Evolutionary conservation across 2,113 vertebrate genomes (phyloP).

Genomic region (Patagioenas fasciata): DNA sequence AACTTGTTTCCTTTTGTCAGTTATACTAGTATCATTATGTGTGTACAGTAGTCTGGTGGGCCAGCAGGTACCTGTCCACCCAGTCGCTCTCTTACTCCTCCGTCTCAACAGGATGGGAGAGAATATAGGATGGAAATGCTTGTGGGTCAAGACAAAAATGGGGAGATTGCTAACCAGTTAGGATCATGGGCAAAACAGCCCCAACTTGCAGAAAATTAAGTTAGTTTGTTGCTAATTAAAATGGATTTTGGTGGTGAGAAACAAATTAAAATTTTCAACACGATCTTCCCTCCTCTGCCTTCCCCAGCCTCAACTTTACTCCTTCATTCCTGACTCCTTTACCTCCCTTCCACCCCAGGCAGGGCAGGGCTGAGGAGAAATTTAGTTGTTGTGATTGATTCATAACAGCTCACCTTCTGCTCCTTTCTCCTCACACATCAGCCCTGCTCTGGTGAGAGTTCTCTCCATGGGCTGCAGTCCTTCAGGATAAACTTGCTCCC

Average conservation of each 20-base stretch:
- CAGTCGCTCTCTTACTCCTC: neutral
- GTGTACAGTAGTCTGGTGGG: neutral
- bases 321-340: neutral
- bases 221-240: neutral
- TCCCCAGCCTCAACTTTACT: neutral
- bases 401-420: neutral
- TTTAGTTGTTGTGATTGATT: neutral
- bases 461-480: neutral
- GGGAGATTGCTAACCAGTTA: neutral
- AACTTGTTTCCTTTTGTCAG: neutral
- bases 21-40: neutral
- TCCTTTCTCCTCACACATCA: neutral
- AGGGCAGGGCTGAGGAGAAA: neutral
- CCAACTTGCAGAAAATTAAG: neutral
- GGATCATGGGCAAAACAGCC: neutral
- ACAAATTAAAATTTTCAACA: neutral
- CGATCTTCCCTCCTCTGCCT: neutral
- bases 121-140: neutral
- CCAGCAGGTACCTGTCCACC: neutral
- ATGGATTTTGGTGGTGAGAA: neutral
- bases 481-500: neutral
- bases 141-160: accelerated
- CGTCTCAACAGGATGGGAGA: neutral
- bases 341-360: neutral
- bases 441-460: neutral